phyloP scores from a whole-genome alignment of 2,797 vertebrate species.

The Sciurus carolinensis region DNA sequence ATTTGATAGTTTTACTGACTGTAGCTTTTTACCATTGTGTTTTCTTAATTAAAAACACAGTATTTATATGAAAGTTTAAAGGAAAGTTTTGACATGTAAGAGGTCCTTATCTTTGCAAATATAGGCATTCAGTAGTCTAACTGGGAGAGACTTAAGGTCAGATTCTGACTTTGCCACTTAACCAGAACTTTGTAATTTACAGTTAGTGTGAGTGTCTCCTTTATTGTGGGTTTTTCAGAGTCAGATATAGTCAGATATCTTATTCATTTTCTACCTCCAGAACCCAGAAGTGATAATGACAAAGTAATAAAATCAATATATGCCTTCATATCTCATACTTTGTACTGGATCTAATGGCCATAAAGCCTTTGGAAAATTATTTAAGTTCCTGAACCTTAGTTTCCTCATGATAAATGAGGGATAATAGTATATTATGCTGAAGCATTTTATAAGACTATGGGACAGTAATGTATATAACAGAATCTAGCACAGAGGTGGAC shows the following conservation, averaged over 20 bases:
- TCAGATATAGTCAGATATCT: not conserved
- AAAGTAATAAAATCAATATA: conserved; percentile 11
- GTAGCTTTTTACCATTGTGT: not conserved
- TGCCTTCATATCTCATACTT: not conserved
- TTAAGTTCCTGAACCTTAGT: not conserved
- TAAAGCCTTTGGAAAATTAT: not conserved
- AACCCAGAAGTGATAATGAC: conserved; percentile 6
- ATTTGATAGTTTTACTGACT: conserved; percentile 34
- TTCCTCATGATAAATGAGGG: conserved; percentile 39
- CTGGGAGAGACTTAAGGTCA: conserved; percentile 6
- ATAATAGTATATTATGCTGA: conserved; percentile 19
- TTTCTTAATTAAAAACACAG: not conserved
- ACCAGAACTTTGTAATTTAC: not conserved
- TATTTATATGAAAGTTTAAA: not conserved
- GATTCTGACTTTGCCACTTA: not conserved
- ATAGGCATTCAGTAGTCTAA: not conserved
- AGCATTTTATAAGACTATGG: not conserved
- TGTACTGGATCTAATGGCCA: not conserved
- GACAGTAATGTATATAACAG: not conserved
- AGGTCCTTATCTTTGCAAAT: conserved; percentile 26
- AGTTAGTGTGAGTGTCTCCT: not conserved
- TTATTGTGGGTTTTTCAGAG: not conserved
- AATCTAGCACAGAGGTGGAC: not conserved
- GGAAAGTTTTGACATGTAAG: conserved; percentile 11
- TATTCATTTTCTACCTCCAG: conserved; percentile 33